Percentiles rank a stretch among this genome's conserved stretches.
These are phyloP conservation scores for Phylloscopus whistleri DNA, from an alignment of 2,113 vertebrate species.

Conservation along the genomic window DNA sequence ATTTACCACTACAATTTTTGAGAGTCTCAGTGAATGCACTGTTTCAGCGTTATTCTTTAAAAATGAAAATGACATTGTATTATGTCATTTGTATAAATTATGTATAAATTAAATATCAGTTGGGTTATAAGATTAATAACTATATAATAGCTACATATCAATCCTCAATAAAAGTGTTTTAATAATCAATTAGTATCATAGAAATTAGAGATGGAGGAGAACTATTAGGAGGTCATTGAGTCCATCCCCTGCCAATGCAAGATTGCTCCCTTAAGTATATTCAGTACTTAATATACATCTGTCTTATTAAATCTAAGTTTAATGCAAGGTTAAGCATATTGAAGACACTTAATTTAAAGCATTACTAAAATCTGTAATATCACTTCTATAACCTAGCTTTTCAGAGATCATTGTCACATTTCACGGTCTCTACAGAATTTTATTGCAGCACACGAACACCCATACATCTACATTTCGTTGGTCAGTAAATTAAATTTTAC, in stretches of 20 bases:
- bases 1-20: slow-evolving; percentile 22
- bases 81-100: background rate
- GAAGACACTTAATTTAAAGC: slow-evolving; percentile 73
- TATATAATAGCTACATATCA: slow-evolving; percentile 66
- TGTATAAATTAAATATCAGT: slow-evolving; percentile 71
- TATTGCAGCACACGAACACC: slow-evolving; percentile 34
- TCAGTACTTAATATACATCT: slow-evolving; percentile 39
- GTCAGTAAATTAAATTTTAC: slow-evolving; percentile 60
- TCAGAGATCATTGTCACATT: slow-evolving; percentile 65
- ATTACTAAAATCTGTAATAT: slow-evolving; percentile 65
- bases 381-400: slow-evolving; percentile 62
- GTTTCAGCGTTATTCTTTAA: slow-evolving; percentile 23
- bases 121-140: slow-evolving; percentile 68
- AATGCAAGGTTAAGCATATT: slow-evolving; percentile 64
- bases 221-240: slow-evolving; percentile 67
- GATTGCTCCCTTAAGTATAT: slow-evolving; percentile 58
- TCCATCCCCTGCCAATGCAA: slow-evolving; percentile 57
- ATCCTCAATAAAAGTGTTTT: slow-evolving; percentile 70
- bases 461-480: slow-evolving; percentile 47
- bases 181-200: slow-evolving; percentile 70
- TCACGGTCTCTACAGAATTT: slow-evolving; percentile 64
- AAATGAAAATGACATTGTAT: slow-evolving; percentile 47
- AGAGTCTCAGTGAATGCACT: background rate
- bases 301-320: slow-evolving; percentile 62
- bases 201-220: slow-evolving; percentile 71